A percentile compares a stretch with the other conserved stretches of the same genome.
Conservation (phyloP, 2,888 invertebrate genomes). For the Drosophila maculinotata region DNA sequence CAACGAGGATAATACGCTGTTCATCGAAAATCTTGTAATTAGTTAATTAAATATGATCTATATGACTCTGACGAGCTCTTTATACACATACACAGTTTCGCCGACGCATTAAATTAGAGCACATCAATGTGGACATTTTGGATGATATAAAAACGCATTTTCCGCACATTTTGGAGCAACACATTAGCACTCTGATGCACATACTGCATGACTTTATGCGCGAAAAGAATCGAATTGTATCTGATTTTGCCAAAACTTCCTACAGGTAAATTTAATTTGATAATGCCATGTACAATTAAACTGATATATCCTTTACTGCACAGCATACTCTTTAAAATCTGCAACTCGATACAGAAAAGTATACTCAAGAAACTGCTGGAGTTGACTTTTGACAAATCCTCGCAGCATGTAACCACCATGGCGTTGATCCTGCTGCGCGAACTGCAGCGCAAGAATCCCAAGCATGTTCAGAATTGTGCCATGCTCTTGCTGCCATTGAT, state of each 20-base stretch:
- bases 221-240: constrained; percentile 86
- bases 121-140: constrained; percentile 87
- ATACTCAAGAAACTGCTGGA: constrained; percentile 82
- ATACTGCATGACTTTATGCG: constrained; percentile 87
- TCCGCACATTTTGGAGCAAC: constrained; percentile 86
- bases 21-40: constrained; percentile 88
- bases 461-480: constrained; percentile 83
- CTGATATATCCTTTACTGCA: not conserved
- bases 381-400: constrained; percentile 81
- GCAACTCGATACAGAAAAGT: constrained; percentile 80
- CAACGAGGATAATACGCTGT: constrained; percentile 87
- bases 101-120: constrained; percentile 87
- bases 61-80: not conserved
- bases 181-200: constrained; percentile 86
- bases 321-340: constrained; percentile 82
- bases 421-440: constrained; percentile 81
- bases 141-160: constrained; percentile 87
- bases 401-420: constrained; percentile 77
- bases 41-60: constrained; percentile 69
- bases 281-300: not conserved
- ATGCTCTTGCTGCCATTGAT: constrained; percentile 86
- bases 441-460: constrained; percentile 78
- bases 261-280: constrained; percentile 84
- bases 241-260: constrained; percentile 87
- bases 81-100: constrained; percentile 72